Percentiles rank a stretch among this genome's conserved stretches.
Conservation (phyloP, 1,140 invertebrate species). For the Cydia splendana region DNA sequence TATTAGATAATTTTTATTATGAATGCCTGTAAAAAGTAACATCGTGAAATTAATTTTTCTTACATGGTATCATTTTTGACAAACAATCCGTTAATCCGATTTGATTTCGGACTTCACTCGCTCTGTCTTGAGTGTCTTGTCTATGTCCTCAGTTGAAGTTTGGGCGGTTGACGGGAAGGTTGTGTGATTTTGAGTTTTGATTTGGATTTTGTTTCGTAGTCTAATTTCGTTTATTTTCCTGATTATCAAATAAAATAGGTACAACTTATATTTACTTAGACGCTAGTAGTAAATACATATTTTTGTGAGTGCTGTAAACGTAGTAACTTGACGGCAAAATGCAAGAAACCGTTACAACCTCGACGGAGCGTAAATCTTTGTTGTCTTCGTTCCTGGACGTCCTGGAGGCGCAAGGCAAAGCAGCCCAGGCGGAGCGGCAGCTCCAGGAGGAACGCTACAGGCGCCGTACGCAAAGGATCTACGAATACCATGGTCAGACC, state of each 20-base stretch:
- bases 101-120: conserved; percentile 18
- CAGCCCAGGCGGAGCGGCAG: conserved; percentile 65
- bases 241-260: conserved; percentile 39
- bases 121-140: conserved; percentile 32
- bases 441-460: conserved; percentile 72
- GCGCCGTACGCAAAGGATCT: conserved; percentile 69
- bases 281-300: not conserved
- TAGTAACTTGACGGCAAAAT: conserved; percentile 55
- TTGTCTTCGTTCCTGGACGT: conserved; percentile 71
- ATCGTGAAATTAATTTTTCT: too few relatives aligned
- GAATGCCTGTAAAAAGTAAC: not conserved
- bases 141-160: conserved; percentile 55
- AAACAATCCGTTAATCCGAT: not conserved
- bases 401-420: conserved; percentile 63
- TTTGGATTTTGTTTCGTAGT: conserved; percentile 51
- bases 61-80: not conserved
- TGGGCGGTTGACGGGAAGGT: conserved; percentile 49
- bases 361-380: conserved; percentile 70
- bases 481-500: conserved; percentile 70
- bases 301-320: conserved; percentile 19
- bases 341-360: conserved; percentile 77
- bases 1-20: not conserved
- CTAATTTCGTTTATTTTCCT: conserved; percentile 40
- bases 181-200: conserved; percentile 64
- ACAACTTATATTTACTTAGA: not conserved